Evolutionary conservation across 2,888 invertebrate species (phyloP).

Genomic region (Sinohyriopsis cumingii): DNA sequence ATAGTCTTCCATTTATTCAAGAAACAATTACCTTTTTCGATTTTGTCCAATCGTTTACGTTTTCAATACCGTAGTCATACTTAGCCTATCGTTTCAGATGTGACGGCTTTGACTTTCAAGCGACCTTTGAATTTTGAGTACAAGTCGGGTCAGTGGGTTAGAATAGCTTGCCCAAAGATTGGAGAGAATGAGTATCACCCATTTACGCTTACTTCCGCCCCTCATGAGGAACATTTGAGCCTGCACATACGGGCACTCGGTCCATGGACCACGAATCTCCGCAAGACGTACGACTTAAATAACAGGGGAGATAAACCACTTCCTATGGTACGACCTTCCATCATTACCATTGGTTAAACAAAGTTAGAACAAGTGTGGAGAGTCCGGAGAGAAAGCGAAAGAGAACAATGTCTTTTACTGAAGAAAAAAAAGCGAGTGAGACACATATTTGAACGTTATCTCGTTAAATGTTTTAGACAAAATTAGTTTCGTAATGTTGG

Average conservation of each 20-base stretch:
- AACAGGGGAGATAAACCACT: conserved; percentile 29
- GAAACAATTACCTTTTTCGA: too few species aligned
- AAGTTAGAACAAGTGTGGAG: too few species aligned
- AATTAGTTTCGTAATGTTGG: too few species aligned
- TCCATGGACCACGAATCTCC: conserved; percentile 77
- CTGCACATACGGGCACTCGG: conserved; percentile 79
- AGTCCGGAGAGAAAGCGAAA: too few species aligned
- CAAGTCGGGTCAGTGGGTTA: conserved; percentile 79
- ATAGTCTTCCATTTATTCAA: too few species aligned
- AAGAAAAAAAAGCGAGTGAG: too few species aligned
- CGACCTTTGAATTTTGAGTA: conserved; percentile 77
- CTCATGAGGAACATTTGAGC: conserved; percentile 76
- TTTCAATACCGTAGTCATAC: too few species aligned
- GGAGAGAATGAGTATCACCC: conserved; percentile 78
- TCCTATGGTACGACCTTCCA: conserved; percentile 29
- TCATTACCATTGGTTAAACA: too few species aligned
- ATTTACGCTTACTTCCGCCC: conserved; percentile 78
- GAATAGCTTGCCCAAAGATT: conserved; percentile 76
- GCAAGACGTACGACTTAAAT: conserved; percentile 68
- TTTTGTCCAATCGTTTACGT: too few species aligned
- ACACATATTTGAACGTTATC: too few species aligned
- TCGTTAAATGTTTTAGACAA: too few species aligned
- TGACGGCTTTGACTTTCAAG: conserved; percentile 76
- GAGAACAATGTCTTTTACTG: too few species aligned
- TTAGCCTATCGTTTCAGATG: conserved; percentile 70